Evolutionary conservation across 2,888 invertebrate genomes (phyloP).

Genomic region (Leptarthrus brevirostris): DNA sequence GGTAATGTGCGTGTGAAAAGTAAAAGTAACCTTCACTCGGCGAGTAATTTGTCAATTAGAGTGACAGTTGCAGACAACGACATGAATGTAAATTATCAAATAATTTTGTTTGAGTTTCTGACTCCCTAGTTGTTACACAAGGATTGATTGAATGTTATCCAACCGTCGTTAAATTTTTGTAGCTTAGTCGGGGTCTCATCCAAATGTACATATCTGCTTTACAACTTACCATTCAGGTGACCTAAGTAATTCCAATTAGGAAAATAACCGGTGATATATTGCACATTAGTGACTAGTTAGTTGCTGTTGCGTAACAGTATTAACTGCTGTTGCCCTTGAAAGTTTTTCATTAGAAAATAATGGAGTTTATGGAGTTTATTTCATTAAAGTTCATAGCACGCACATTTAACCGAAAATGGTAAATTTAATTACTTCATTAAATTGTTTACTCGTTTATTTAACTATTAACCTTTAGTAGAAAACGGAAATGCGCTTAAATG

Average conservation of each 20-base stretch:
- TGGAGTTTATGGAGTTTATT: too few species aligned
- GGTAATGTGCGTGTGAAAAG: not conserved
- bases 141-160: not conserved
- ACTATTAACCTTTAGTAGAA: too few species aligned
- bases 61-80: not conserved
- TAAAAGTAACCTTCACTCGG: not conserved
- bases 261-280: not conserved
- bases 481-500: too few species aligned
- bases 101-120: not conserved
- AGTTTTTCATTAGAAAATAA: too few species aligned
- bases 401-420: too few species aligned
- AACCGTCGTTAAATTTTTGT: not conserved
- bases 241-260: not conserved
- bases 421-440: too few species aligned
- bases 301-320: too few species aligned
- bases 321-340: too few species aligned
- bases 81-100: not conserved
- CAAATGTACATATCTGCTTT: not conserved
- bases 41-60: not conserved
- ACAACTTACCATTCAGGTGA: not conserved
- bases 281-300: not conserved
- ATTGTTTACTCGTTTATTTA: too few species aligned
- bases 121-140: not conserved
- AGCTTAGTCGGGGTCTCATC: too few species aligned
- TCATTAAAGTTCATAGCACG: too few species aligned